A percentile compares a stretch with the other conserved stretches of the same genome.
Conservation (phyloP, 2,888 invertebrate genomes). For the Cordilura impudica region DNA sequence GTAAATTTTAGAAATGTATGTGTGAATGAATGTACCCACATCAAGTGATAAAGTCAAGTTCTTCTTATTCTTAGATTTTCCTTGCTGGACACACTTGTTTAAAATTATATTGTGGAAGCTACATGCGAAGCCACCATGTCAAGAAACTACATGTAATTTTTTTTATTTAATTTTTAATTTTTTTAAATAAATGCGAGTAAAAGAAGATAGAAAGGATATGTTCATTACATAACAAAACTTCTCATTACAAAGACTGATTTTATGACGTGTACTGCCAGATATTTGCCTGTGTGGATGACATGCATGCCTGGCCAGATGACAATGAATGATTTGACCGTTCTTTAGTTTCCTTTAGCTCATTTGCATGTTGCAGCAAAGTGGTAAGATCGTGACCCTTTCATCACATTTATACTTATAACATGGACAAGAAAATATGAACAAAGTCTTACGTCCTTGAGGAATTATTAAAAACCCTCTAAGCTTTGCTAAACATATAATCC, state of each 20-base stretch:
- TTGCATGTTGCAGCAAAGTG: constrained; percentile 66
- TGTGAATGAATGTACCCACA: constrained; percentile 16
- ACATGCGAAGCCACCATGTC: not conserved
- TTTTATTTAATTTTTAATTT: not conserved
- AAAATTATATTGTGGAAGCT: not conserved
- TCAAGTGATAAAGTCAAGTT: constrained; percentile 37
- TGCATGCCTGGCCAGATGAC: constrained; percentile 64
- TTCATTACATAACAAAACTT: constrained; percentile 69
- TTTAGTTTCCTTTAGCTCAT: constrained; percentile 66
- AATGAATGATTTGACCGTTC: constrained; percentile 75
- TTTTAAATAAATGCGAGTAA: constrained; percentile 19
- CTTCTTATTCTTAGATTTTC: not conserved
- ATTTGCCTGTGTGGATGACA: constrained; percentile 25
- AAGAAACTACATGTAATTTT: constrained; percentile 9
- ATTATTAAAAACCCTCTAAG: too few relatives aligned
- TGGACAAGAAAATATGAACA: too few relatives aligned
- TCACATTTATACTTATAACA: not conserved
- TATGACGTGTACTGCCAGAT: too few relatives aligned
- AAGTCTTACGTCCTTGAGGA: too few relatives aligned
- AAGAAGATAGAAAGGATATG: constrained; percentile 68
- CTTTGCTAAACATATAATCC: too few relatives aligned
- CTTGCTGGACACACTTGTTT: constrained; percentile 8
- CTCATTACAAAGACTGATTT: not conserved
- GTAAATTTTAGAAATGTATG: not conserved
- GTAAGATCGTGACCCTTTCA: not conserved